Evolutionary conservation across 2,797 vertebrate species (phyloP).

Genomic region (Pogonophryne albipinna): DNA sequence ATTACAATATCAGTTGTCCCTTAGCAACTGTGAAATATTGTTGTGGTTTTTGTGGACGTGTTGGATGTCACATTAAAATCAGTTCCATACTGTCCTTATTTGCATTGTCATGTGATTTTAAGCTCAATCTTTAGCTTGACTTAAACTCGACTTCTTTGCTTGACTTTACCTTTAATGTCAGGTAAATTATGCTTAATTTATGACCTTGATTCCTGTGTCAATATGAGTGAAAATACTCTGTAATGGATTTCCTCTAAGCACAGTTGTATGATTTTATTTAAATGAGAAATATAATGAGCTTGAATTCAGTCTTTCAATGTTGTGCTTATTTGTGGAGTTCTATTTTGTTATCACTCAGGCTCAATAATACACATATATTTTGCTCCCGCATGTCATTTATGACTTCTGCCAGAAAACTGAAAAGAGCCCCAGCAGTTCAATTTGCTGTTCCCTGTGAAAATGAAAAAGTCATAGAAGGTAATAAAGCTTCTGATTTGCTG

Average conservation of each 20-base stretch:
- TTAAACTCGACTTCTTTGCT: background rate
- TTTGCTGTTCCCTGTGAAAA: conserved; percentile 39
- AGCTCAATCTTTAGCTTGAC: background rate
- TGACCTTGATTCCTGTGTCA: background rate
- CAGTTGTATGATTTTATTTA: conserved; percentile 1
- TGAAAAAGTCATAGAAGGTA: conserved; percentile 43
- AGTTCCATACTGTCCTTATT: background rate
- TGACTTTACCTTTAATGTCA: background rate
- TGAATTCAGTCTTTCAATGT: conserved; percentile 9
- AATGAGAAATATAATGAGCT: background rate
- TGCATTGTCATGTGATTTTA: background rate
- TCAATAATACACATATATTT: conserved; percentile 38
- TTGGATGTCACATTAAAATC: conserved; percentile 1
- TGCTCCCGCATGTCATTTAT: conserved; percentile 28
- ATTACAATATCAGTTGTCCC: background rate
- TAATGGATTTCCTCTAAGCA: background rate
- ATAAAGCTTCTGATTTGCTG: conserved; percentile 52
- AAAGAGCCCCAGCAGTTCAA: conserved; percentile 34
- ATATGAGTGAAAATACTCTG: background rate
- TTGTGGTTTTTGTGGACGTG: background rate
- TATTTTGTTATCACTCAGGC: conserved; percentile 20
- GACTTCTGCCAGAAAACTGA: conserved; percentile 41
- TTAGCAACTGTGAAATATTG: conserved; percentile 2
- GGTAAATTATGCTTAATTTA: background rate
- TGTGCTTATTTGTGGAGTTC: background rate